A percentile compares a stretch with the other conserved stretches of the same genome.
Evolutionary conservation across 2,113 vertebrate species (phyloP).

Genomic region (Cacatua alba): DNA sequence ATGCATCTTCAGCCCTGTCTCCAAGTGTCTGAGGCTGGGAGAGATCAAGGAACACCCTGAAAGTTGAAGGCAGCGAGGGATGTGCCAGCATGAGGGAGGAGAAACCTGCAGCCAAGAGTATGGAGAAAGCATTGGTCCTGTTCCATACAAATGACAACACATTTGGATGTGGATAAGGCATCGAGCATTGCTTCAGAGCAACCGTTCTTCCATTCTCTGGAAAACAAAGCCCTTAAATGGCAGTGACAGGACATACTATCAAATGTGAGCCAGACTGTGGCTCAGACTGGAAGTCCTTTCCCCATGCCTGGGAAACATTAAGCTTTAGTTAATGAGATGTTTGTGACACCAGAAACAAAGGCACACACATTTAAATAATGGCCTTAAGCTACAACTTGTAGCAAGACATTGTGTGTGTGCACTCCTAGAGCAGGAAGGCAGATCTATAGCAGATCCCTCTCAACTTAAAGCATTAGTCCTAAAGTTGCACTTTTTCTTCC

Average conservation of each 20-base stretch:
- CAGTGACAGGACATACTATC: neutral
- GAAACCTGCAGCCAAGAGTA: neutral
- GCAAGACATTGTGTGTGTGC: neutral
- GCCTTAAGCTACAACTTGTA: neutral
- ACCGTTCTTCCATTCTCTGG: neutral
- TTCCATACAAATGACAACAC: fast-evolving
- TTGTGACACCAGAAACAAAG: neutral
- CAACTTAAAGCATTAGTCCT: neutral
- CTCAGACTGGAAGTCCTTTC: neutral
- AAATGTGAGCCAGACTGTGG: fast-evolving
- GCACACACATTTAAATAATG: neutral
- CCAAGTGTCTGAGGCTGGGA: neutral
- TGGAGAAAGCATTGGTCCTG: neutral
- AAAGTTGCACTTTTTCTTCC: neutral
- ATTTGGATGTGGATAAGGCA: neutral
- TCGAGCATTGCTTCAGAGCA: neutral
- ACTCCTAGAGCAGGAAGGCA: neutral
- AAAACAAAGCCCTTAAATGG: neutral
- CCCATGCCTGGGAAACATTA: neutral
- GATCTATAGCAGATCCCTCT: neutral
- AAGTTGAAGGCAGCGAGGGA: neutral
- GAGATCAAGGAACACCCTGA: neutral
- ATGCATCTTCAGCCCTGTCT: neutral
- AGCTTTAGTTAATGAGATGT: neutral
- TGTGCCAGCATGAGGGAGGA: neutral